phyloP scores from a whole-genome alignment of 2,888 invertebrate genomes.

The Melieria picta region DNA sequence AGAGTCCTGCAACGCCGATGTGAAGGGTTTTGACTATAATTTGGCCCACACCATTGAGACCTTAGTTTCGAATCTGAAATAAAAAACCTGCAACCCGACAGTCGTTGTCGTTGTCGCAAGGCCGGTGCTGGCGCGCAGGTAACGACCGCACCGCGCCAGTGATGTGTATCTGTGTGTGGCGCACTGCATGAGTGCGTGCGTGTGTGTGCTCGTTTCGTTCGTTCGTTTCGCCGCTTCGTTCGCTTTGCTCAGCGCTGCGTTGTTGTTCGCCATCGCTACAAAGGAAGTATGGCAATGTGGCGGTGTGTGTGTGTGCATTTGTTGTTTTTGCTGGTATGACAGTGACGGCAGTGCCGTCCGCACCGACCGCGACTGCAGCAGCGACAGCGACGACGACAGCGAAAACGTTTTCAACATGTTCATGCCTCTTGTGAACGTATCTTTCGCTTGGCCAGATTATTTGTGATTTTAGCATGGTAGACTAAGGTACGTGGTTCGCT shows the following conservation, averaged over 20 bases:
- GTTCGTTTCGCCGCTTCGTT: conserved; percentile 14
- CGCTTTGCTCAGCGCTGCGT: conserved; percentile 18
- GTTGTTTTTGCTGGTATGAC: conserved; percentile 19
- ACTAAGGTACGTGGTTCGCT: conserved; percentile 56
- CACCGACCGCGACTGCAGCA: conserved; percentile 3
- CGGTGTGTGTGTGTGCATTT: conserved; percentile 9
- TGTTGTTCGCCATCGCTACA: neutral
- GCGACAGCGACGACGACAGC: conserved; percentile 24
- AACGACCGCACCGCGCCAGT: too few species aligned
- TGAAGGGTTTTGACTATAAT: too few species aligned
- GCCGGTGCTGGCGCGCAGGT: too few species aligned
- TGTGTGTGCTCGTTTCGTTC: neutral
- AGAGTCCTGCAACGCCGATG: too few species aligned
- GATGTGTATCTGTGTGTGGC: too few species aligned
- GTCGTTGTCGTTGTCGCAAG: too few species aligned
- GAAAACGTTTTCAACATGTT: conserved; percentile 16
- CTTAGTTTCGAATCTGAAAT: too few species aligned
- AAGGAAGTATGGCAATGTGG: neutral
- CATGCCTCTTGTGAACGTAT: conserved; percentile 53
- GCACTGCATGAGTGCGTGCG: too few species aligned
- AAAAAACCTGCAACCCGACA: too few species aligned
- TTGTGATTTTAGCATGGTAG: conserved; percentile 64
- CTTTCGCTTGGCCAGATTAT: conserved; percentile 60
- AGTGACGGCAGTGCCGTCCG: conserved; percentile 5
- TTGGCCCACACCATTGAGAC: too few species aligned